Evolutionary conservation across 2,113 vertebrate species (phyloP), one percentile per base, ranked within the genome.

Genomic region (Hiodon alosoides): DNA sequence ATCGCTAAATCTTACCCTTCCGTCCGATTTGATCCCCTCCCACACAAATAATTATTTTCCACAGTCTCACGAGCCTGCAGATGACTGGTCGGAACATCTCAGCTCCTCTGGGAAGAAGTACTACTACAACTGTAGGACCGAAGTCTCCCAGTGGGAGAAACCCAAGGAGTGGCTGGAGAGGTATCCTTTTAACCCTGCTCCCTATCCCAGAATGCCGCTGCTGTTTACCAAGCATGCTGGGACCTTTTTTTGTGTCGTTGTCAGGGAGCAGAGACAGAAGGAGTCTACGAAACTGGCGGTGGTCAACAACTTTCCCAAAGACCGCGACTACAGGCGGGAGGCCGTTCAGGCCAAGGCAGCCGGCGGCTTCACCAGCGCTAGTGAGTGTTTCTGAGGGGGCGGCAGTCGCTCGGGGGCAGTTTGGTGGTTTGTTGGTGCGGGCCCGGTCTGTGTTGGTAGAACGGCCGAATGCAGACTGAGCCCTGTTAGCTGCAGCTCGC

Each of bases 51-150:
- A 31, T 31, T 31, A 31, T 31, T 48, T 79, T 79, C 79, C 62
- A 70, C 84, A 90, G 88, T 87, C 90, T 78, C 94, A 94, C 5
- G 97, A 98, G 83, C 97, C 96, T 89, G 93, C 96, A 46, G 97
- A 99, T 88, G 96, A 98, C 86, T 99, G 97, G 97, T 98, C 97
- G 80, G 97, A 99, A 75, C 97, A 99, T 87, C 98, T 99, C 89
- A 99, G 97, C 89, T 99, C 97, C 77, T 99, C 97, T 79, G 97
- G 97, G 69, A 99, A 99, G 88, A 98, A 98, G 11, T 99, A 99
- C 87, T 99, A 99, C 87, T 99, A 99, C 87, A 99, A 99, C 91
- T 99, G 97, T 89, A 92, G 95, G 85, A 99, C 97, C 74, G 97
- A 99, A 89, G 96, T 99, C 77, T 99, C 97, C 70, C 97, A 99